These are phyloP conservation scores for Drosophila nigritarsus DNA, from an alignment of 2,888 invertebrate genomes.

Conservation along the genomic window DNA sequence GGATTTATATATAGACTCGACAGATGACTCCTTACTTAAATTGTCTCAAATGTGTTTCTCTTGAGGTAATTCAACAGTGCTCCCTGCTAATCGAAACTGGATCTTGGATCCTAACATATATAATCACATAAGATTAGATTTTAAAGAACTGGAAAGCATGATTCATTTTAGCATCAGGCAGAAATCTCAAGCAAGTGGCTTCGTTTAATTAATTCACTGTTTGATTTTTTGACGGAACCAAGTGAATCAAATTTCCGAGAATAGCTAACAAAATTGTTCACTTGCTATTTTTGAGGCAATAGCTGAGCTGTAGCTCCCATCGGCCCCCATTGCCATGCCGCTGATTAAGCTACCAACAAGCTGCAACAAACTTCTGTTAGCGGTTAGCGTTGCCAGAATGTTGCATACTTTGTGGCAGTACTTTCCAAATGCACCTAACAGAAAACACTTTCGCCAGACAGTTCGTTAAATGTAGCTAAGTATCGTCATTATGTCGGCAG, in stretches of 20 bases:
- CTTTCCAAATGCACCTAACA: conserved; percentile 7
- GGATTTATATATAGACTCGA: too few relatives aligned
- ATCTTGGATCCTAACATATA: background rate
- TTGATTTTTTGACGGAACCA: background rate
- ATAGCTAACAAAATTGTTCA: background rate
- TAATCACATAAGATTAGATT: background rate
- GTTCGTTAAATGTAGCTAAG: conserved; percentile 35
- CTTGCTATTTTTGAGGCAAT: background rate
- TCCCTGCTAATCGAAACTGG: background rate
- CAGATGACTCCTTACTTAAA: background rate
- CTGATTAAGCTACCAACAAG: background rate
- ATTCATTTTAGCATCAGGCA: background rate
- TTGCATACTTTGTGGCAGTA: conserved; percentile 49
- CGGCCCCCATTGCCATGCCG: background rate
- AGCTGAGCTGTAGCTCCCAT: background rate
- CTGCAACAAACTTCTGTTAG: background rate
- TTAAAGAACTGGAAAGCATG: background rate
- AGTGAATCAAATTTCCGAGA: background rate
- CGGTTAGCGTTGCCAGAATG: conserved; percentile 15
- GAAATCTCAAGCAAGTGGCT: background rate
- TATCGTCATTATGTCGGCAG: conserved; percentile 25
- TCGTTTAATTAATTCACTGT: background rate
- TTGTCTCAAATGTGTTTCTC: background rate
- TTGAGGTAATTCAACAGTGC: background rate
- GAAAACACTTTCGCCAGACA: conserved; percentile 30